Conservation (phyloP, 2,113 vertebrate genomes). For the Ochotona curzoniae region DNA sequence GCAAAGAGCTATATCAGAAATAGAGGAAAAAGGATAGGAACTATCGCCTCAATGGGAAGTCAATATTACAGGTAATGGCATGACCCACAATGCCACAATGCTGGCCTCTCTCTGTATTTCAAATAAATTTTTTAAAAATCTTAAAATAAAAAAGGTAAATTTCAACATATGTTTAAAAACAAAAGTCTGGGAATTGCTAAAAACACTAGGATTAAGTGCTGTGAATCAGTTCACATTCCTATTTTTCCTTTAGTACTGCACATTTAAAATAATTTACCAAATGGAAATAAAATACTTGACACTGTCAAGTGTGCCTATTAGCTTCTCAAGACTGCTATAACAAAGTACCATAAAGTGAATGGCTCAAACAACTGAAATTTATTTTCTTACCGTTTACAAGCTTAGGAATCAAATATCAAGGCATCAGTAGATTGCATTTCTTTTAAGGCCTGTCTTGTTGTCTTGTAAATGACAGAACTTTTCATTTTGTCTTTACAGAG, state of each 20-base stretch:
- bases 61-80: too few species aligned
- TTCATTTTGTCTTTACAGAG: background rate
- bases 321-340: background rate
- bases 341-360: background rate
- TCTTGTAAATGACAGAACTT: background rate
- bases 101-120: too few species aligned
- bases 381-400: background rate
- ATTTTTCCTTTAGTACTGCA: background rate
- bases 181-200: constrained; percentile 7
- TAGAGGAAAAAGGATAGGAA: too few species aligned
- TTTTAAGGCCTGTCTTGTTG: background rate
- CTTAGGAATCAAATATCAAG: background rate
- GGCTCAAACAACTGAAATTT: constrained; percentile 13
- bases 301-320: background rate
- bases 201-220: background rate
- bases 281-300: background rate
- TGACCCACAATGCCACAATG: too few species aligned
- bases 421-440: background rate
- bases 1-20: too few species aligned
- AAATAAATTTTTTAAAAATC: too few species aligned
- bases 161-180: constrained; percentile 50
- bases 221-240: background rate
- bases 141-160: background rate
- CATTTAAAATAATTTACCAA: constrained; percentile 23
- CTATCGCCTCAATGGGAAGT: too few species aligned